A percentile compares a stretch with the other conserved stretches of the same genome.
Conservation (phyloP, 2,113 vertebrate species). For the Empidonax traillii region DNA sequence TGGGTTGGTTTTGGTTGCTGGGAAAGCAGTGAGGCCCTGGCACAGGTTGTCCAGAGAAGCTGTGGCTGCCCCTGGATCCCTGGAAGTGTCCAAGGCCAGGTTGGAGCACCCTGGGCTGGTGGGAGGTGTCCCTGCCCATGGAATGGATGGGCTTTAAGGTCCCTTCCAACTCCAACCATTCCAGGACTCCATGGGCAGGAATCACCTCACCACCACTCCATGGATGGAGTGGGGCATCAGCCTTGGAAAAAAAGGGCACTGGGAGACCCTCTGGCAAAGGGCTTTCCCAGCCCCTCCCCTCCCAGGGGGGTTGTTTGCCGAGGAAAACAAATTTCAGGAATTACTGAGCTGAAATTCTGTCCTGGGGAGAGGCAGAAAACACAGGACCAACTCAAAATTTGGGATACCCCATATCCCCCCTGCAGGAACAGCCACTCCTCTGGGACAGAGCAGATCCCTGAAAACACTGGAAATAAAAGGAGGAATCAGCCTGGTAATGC, state of each 20-base stretch:
- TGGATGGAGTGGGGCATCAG: not conserved
- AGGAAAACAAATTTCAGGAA: not conserved
- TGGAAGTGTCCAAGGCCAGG: not conserved
- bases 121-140: not conserved
- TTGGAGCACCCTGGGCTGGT: accelerated
- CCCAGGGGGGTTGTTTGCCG: not conserved
- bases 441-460: not conserved
- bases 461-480: not conserved
- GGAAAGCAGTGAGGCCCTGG: not conserved
- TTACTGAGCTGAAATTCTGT: not conserved
- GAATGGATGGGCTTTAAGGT: no score
- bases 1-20: not conserved
- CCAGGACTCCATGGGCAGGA: not conserved
- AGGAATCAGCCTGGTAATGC: not conserved
- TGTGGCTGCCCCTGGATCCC: not conserved
- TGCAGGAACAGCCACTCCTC: no score
- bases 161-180: not conserved
- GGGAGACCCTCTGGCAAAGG: not conserved
- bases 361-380: not conserved
- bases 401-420: not conserved
- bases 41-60: not conserved
- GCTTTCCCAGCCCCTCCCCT: not conserved
- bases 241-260: not conserved
- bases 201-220: not conserved
- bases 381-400: not conserved